Conservation (phyloP, 2,113 vertebrate species). For the Motacilla alba region DNA sequence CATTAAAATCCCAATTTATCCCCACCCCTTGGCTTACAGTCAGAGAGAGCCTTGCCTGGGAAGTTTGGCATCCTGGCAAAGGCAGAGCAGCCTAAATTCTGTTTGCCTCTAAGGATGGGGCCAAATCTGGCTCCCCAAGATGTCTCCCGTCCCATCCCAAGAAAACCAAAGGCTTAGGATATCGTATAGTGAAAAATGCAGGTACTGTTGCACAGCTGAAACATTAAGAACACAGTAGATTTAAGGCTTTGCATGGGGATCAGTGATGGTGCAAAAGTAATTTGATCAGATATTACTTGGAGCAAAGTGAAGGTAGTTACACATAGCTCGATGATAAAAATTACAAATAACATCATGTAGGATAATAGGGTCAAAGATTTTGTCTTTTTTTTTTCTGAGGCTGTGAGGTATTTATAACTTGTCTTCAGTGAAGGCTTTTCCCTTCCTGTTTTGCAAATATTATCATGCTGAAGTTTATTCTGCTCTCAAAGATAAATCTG, state of each 20-base stretch:
- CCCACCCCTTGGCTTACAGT: background rate
- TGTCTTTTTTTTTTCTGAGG: background rate
- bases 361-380: background rate
- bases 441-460: slow-evolving; percentile 5
- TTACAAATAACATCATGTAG: background rate
- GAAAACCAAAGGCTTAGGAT: background rate
- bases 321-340: background rate
- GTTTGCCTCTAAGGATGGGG: background rate
- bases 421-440: background rate
- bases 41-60: background rate
- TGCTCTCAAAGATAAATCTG: slow-evolving; percentile 10
- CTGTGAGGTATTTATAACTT: background rate
- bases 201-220: background rate
- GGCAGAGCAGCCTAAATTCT: background rate
- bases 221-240: background rate
- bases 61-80: background rate
- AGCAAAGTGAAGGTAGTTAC: background rate
- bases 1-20: background rate
- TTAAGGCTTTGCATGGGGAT: background rate
- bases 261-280: background rate
- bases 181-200: fast-evolving
- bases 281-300: background rate
- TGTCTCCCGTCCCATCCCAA: background rate
- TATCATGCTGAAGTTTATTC: slow-evolving; percentile 16
- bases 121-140: background rate